A percentile compares a stretch with the other conserved stretches of the same genome.
Conservation (phyloP, 2,113 vertebrate species). For the Toxotes jaculatrix region DNA sequence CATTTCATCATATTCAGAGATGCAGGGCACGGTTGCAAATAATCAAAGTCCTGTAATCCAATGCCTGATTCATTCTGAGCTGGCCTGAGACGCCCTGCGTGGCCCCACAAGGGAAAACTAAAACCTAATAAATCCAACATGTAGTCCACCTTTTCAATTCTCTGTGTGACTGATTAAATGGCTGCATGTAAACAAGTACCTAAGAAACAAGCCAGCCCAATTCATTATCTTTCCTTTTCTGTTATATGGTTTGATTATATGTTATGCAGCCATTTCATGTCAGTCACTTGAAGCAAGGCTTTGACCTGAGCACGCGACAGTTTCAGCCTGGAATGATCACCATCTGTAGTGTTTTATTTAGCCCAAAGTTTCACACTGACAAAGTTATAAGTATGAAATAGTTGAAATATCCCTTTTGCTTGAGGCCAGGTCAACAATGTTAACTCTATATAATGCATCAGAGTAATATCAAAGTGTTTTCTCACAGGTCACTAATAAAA, state of each 20-base stretch:
- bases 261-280: background rate
- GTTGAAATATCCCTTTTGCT: background rate
- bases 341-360: background rate
- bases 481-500: background rate
- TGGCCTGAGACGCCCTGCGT: constrained; percentile 18
- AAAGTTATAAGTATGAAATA: background rate
- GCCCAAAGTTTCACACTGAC: background rate
- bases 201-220: background rate
- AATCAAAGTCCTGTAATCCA: constrained; percentile 48
- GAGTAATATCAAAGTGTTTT: background rate
- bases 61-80: constrained; percentile 29
- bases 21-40: constrained; percentile 34
- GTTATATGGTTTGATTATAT: background rate
- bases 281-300: constrained; percentile 13
- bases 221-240: background rate
- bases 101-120: constrained; percentile 19
- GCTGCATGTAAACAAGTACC: too few species aligned
- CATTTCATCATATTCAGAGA: constrained; percentile 28
- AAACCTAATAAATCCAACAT: constrained; percentile 23
- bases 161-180: background rate
- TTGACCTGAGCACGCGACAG: background rate
- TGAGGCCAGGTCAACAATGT: background rate
- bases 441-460: background rate
- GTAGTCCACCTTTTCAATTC: constrained; percentile 10
- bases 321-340: background rate